Evolutionary conservation across 2,797 vertebrate species (phyloP).

Genomic region (Anisognathus igniventris): DNA sequence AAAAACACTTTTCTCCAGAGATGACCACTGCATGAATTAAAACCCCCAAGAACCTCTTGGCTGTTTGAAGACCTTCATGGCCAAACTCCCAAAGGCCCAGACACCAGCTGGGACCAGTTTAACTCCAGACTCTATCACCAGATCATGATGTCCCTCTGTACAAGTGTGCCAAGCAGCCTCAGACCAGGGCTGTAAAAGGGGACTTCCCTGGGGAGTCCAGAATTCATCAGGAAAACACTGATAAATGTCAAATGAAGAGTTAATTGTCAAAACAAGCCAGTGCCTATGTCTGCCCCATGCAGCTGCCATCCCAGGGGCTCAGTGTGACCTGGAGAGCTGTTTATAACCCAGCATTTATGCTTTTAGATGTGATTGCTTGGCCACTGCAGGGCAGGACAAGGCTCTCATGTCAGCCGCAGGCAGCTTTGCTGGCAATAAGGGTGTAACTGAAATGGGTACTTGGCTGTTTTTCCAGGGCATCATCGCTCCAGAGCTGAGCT

Average conservation of each 20-base stretch:
- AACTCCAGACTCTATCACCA: neutral
- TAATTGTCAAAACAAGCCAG: neutral
- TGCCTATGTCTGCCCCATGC: neutral
- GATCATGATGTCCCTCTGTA: neutral
- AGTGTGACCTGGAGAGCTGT: neutral
- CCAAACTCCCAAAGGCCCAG: neutral
- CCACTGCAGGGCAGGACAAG: neutral
- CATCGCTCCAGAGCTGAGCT: neutral
- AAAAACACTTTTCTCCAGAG: neutral
- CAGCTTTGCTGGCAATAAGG: neutral
- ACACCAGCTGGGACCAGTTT: neutral
- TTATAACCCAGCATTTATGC: neutral
- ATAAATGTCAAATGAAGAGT: neutral
- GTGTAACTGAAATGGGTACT: neutral
- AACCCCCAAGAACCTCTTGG: neutral
- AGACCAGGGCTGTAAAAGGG: neutral
- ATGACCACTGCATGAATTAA: neutral
- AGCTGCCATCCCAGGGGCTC: neutral
- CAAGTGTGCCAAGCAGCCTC: neutral
- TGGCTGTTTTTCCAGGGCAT: neutral
- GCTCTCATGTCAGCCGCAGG: rapidly evolving
- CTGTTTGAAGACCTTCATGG: neutral
- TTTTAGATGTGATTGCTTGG: neutral
- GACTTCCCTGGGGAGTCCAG: neutral
- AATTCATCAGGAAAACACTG: neutral